Conservation (phyloP, 2,797 vertebrate species). For the Todus mexicanus region DNA sequence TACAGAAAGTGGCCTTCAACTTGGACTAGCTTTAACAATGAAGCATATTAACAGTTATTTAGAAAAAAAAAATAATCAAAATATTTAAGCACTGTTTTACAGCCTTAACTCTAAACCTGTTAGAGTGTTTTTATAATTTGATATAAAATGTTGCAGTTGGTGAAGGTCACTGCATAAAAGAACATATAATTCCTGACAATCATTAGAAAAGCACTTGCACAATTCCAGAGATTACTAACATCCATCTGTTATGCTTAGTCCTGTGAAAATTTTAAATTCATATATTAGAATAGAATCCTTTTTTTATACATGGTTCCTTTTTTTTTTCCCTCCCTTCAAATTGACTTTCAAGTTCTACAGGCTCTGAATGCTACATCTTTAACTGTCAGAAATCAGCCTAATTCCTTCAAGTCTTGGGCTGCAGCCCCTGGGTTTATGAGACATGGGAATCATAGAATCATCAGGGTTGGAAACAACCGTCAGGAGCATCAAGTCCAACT, state of each 20-base stretch:
- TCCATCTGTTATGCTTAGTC: neutral
- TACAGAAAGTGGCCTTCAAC: neutral
- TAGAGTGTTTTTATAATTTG: neutral
- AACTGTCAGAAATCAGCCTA: neutral
- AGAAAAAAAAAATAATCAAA: neutral
- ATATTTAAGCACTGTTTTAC: slow-evolving; percentile 9
- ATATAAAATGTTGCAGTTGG: neutral
- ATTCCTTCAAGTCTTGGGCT: neutral
- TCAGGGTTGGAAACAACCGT: no score
- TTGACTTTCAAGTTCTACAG: neutral
- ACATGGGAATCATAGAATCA: neutral
- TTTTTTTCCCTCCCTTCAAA: neutral
- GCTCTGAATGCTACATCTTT: neutral
- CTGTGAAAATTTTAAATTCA: neutral
- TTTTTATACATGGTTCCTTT: neutral
- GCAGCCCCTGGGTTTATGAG: neutral
- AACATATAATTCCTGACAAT: slow-evolving; percentile 15
- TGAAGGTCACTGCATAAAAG: slow-evolving; percentile 18
- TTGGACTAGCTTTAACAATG: slow-evolving; percentile 2
- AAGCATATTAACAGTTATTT: neutral
- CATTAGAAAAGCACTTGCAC: slow-evolving; percentile 9
- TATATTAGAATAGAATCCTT: neutral
- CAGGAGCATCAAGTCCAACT: no score
- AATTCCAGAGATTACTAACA: neutral
- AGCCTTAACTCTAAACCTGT: neutral